These are phyloP conservation scores for Nesogale talazaci DNA, from an alignment of 2,113 vertebrate genomes.

Conservation along the genomic window DNA sequence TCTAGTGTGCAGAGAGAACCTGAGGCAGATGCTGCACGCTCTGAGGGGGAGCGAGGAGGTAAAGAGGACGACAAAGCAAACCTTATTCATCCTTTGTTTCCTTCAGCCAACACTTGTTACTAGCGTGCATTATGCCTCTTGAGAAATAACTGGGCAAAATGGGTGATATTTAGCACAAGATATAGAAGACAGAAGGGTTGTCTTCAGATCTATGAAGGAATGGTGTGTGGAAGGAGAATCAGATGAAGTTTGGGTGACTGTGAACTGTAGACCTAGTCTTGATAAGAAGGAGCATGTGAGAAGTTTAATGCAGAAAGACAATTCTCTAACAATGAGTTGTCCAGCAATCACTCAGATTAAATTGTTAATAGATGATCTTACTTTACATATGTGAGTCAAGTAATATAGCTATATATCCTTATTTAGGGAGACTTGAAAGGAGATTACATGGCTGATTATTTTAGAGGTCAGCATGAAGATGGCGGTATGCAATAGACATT, in stretches of 20 bases:
- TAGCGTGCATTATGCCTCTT: neutral
- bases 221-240: neutral
- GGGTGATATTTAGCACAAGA: neutral
- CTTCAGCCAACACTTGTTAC: neutral
- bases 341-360: neutral
- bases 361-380: neutral
- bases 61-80: neutral
- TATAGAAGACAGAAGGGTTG: neutral
- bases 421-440: neutral
- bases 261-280: neutral
- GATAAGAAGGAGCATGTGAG: neutral
- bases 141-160: neutral
- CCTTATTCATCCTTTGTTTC: neutral
- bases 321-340: conserved; percentile 11
- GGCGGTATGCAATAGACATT: neutral
- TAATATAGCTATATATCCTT: neutral
- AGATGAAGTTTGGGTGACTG: neutral
- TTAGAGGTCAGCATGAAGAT: neutral
- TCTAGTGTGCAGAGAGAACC: neutral
- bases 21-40: neutral
- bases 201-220: conserved; percentile 28
- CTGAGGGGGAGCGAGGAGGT: neutral
- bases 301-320: neutral
- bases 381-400: neutral
- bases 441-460: neutral